A percentile compares a stretch with the other conserved stretches of the same genome.
These are phyloP conservation scores for Andrena trimmerana DNA, from an alignment of 2,888 invertebrate species.

Conservation along the genomic window DNA sequence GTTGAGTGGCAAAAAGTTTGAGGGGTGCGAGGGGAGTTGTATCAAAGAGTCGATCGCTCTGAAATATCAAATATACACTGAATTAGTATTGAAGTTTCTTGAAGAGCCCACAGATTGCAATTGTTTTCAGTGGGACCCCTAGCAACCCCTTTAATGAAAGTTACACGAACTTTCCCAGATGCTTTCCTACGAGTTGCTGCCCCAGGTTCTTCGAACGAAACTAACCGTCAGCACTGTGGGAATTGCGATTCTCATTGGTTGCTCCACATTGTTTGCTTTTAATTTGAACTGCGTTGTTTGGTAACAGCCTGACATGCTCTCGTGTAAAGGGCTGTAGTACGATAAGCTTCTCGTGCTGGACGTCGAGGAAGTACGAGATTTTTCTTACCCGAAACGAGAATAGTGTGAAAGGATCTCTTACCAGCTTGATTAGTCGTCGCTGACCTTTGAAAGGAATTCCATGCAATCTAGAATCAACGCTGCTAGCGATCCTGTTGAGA, in stretches of 20 bases:
- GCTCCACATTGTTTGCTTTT: conserved; percentile 35
- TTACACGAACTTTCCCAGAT: neutral
- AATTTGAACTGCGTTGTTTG: conserved; percentile 29
- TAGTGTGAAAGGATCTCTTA: conserved; percentile 22
- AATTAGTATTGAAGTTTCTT: no score
- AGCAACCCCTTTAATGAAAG: neutral
- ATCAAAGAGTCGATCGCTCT: no score
- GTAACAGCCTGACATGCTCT: conserved; percentile 11
- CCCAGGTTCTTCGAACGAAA: conserved; percentile 6
- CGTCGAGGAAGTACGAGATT: conserved; percentile 10
- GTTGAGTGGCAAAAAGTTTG: no score
- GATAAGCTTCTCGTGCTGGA: neutral
- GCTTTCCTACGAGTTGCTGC: neutral
- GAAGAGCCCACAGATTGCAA: no score
- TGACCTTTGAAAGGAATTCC: conserved; percentile 43
- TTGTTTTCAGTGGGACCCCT: no score
- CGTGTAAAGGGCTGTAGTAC: neutral
- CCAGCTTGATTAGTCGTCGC: conserved; percentile 38
- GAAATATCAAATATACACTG: no score
- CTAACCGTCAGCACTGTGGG: neutral
- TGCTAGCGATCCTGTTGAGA: conserved; percentile 28
- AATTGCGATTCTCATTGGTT: conserved; percentile 10
- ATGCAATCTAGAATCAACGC: conserved; percentile 46
- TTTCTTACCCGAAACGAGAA: conserved; percentile 2
- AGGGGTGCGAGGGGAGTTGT: no score